Base-by-base conservation (phyloP, 2,113 vertebrate species). In the Toxostoma redivivum region DNA sequence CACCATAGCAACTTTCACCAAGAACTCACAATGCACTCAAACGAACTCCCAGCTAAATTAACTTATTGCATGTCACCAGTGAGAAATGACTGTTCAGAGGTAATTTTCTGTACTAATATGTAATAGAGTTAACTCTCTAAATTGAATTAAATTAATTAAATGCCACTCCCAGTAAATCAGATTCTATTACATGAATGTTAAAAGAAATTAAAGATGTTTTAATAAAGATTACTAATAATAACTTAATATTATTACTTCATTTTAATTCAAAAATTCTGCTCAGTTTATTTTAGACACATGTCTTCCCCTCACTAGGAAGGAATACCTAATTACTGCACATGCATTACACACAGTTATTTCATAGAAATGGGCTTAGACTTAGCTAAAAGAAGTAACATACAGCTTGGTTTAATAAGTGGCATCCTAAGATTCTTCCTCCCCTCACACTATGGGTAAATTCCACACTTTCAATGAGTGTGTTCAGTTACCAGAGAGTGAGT, bases 81-180 rank as follows among this genome's bases (percentile, higher is more conserved):
- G 97, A 97, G 97, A 97, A 97, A 96, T 90, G 92, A 97, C 97
- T 95, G 86, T 92, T 97, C 80, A 97, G 96, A 96, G 96, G 83
- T 94, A 96, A 97, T 97, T 97, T 96, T 96, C 97, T 97, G 86
- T 90, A 95, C 95, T 96, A 95, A 95, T 89, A 88, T 92, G 87
- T 97, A 95, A 96, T 80, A 88, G 92, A 95, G 94, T 96, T 91
- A 97, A 93, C 85, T 88, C 96, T 97, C 91, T 95, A 97, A 97
- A 97, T 97, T 97, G 86, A 86, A 98, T 97, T 97, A 90, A 94
- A 97, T 97, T 97, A 97, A 97, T 98, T 97, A 98, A 98, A 97
- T 95, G 97, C 94, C 94, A 95, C 92, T 98, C 93, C 97, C 95
- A 97, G 95, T 97, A 96, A 96, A 97, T 97, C 96, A 97, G 81